Percentiles rank a stretch among this genome's conserved stretches.
phyloP scores from a whole-genome alignment of 2,888 invertebrate species.

The Muscina levida region DNA sequence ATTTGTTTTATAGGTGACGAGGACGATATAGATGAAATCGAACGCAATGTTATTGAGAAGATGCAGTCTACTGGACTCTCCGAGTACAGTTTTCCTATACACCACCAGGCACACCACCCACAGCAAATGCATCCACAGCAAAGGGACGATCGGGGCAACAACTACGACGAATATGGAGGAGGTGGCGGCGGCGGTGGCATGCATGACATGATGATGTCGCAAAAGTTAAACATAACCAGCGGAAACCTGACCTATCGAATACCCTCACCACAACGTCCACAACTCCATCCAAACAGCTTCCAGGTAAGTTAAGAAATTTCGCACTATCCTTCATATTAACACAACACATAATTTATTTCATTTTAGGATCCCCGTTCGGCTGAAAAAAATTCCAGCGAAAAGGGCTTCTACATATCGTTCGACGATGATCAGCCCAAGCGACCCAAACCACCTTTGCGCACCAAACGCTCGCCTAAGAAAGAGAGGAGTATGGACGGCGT shows the following conservation, averaged over 20 bases:
- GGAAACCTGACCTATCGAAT: slow-evolving; percentile 94
- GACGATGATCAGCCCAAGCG: slow-evolving; percentile 93
- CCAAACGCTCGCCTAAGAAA: slow-evolving; percentile 90
- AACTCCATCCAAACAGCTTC: slow-evolving; percentile 86
- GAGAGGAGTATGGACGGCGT: slow-evolving; percentile 81
- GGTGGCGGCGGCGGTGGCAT: slow-evolving; percentile 83
- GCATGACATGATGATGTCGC: slow-evolving; percentile 72
- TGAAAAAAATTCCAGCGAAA: slow-evolving; percentile 83
- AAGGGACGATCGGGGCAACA: slow-evolving; percentile 60
- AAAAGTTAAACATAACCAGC: slow-evolving; percentile 89
- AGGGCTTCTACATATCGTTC: slow-evolving; percentile 96
- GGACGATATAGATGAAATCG: slow-evolving; percentile 80
- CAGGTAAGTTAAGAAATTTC: slow-evolving; percentile 77
- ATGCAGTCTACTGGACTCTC: slow-evolving; percentile 75
- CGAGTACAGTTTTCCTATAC: slow-evolving; percentile 70
- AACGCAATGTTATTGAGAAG: slow-evolving; percentile 78
- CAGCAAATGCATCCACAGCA: slow-evolving; percentile 66
- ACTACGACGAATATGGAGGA: slow-evolving; percentile 79
- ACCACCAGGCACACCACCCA: slow-evolving; percentile 64
- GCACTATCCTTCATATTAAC: neutral
- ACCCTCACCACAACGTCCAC: slow-evolving; percentile 91
- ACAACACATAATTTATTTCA: too few species aligned
- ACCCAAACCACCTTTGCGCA: slow-evolving; percentile 92
- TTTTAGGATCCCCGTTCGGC: slow-evolving; percentile 76
- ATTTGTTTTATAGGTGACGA: slow-evolving; percentile 93